phyloP scores from a whole-genome alignment of 1,140 invertebrate species.

The Diorhabda elongata region DNA sequence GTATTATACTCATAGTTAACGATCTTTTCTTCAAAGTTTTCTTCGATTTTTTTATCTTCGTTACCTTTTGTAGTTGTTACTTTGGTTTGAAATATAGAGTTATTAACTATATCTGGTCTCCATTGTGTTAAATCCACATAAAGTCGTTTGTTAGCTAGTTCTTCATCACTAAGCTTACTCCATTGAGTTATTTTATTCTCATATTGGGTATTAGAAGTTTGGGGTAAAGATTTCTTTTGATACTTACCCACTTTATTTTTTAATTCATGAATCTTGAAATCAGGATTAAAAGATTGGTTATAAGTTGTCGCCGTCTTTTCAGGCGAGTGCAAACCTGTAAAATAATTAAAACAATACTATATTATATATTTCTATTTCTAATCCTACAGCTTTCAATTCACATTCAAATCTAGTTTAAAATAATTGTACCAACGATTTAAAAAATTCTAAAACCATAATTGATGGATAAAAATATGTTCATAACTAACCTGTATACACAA shows the following conservation, averaged over 20 bases:
- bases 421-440: too few species aligned
- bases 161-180: not conserved
- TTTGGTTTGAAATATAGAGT: not conserved
- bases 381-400: too few species aligned
- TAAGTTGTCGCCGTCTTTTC: not conserved
- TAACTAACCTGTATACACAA: not conserved
- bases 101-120: not conserved
- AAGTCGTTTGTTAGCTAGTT: not conserved
- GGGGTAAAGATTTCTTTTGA: not conserved
- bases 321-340: not conserved
- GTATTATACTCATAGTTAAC: not conserved
- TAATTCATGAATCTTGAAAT: not conserved
- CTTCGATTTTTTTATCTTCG: not conserved
- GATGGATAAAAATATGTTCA: too few species aligned
- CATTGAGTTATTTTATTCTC: not conserved
- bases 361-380: too few species aligned
- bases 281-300: not conserved
- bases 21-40: conserved; percentile 1
- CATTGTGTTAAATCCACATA: not conserved
- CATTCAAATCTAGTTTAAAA: too few species aligned
- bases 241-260: not conserved
- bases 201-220: not conserved
- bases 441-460: too few species aligned
- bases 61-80: not conserved
- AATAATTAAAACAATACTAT: not conserved